Conservation (phyloP, 2,113 vertebrate species). For the Dinomys branickii region DNA sequence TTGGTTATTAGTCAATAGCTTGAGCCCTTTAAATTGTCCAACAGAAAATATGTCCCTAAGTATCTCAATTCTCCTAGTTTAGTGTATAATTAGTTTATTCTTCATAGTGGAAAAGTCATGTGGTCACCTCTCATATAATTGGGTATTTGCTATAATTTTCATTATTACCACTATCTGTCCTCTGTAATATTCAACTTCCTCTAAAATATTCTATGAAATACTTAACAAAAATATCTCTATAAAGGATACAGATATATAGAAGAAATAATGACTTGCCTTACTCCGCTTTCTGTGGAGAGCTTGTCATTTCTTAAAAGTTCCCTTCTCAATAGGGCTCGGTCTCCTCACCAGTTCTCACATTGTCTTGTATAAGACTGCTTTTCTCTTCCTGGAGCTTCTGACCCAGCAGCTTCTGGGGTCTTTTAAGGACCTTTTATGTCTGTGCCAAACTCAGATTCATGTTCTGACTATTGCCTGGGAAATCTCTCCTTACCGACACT, state of each 20-base stretch:
- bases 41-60: background rate
- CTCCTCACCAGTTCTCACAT: background rate
- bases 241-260: background rate
- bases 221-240: background rate
- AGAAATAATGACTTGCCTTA: background rate
- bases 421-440: background rate
- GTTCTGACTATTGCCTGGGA: background rate
- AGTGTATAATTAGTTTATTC: conserved; percentile 1
- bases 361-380: background rate
- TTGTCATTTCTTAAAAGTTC: background rate
- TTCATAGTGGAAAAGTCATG: background rate
- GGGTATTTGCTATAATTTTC: background rate
- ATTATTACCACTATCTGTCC: background rate
- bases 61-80: background rate
- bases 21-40: background rate
- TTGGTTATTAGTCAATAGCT: background rate
- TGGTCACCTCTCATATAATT: background rate
- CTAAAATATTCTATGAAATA: background rate
- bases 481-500: background rate
- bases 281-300: background rate
- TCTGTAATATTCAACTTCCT: background rate
- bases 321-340: background rate
- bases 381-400: background rate
- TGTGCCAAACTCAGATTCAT: background rate
- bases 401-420: background rate